Conservation (phyloP, 2,797 vertebrate genomes). For the Anniella stebbinsi region DNA sequence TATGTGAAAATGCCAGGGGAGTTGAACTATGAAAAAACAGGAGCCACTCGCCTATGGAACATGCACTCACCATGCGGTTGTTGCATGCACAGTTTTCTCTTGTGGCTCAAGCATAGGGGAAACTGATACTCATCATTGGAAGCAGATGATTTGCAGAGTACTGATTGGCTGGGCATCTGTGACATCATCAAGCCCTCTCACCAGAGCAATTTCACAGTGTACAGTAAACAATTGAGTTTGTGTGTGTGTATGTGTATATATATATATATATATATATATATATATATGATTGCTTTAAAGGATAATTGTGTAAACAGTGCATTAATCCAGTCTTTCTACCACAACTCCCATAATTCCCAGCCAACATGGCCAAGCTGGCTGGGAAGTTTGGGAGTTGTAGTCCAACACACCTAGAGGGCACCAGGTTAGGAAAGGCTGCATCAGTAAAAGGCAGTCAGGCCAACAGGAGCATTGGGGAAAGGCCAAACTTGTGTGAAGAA, state of each 20-base stretch:
- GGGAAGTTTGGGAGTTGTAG: too few relatives aligned
- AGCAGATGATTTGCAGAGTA: neutral
- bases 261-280: neutral
- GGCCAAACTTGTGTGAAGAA: neutral
- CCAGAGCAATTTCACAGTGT: neutral
- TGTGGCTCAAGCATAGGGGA: neutral
- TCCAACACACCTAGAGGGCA: too few relatives aligned
- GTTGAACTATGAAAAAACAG: neutral
- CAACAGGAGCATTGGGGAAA: neutral
- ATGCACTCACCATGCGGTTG: neutral
- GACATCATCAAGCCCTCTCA: neutral
- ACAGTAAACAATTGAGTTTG: neutral
- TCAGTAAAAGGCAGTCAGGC: neutral
- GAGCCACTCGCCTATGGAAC: neutral
- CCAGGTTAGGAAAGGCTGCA: too few relatives aligned
- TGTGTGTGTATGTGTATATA: neutral
- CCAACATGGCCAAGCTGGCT: too few relatives aligned
- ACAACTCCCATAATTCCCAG: too few relatives aligned
- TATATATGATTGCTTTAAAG: neutral
- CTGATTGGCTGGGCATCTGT: neutral
- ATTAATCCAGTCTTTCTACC: neutral
- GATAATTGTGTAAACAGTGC: neutral
- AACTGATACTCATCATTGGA: neutral
- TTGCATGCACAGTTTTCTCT: neutral
- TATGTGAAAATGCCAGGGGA: neutral